These are phyloP conservation scores for Psephotus haematonotus DNA, from an alignment of 2,113 vertebrate genomes.

Conservation along the genomic window DNA sequence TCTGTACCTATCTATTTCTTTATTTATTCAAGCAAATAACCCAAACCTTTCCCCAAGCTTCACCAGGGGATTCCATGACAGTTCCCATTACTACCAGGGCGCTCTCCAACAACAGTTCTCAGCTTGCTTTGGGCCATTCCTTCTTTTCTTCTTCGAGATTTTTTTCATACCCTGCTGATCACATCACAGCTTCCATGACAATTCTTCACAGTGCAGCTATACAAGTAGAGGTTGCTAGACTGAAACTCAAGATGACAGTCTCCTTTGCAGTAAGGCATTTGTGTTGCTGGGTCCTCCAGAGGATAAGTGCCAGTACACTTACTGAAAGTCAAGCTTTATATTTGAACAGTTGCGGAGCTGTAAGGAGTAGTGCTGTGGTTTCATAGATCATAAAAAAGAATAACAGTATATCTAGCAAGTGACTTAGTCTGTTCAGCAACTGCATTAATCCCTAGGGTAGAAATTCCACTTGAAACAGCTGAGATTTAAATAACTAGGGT, in stretches of 20 bases:
- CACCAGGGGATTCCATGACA: not conserved
- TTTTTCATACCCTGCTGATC: constrained; percentile 25
- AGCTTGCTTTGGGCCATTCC: not conserved
- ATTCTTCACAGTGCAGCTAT: not conserved
- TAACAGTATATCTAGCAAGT: not conserved
- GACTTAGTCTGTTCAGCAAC: not conserved
- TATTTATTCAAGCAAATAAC: not conserved
- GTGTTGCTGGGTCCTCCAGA: not conserved
- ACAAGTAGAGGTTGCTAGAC: not conserved
- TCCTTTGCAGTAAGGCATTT: not conserved
- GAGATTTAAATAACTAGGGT: not conserved
- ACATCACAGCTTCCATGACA: constrained; percentile 24
- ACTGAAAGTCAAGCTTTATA: not conserved
- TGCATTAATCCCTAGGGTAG: not conserved
- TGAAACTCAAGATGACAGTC: not conserved
- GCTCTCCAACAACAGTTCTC: not conserved
- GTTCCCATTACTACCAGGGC: not conserved
- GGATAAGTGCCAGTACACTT: not conserved
- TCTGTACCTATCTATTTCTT: not conserved
- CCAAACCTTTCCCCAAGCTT: not conserved
- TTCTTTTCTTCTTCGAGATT: not conserved
- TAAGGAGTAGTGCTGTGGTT: not conserved
- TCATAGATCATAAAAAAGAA: not conserved
- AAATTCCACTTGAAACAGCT: not conserved
- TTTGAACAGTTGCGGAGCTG: not conserved